These are phyloP conservation scores for Pterois miles DNA, from an alignment of 2,797 vertebrate genomes.

Conservation along the genomic window DNA sequence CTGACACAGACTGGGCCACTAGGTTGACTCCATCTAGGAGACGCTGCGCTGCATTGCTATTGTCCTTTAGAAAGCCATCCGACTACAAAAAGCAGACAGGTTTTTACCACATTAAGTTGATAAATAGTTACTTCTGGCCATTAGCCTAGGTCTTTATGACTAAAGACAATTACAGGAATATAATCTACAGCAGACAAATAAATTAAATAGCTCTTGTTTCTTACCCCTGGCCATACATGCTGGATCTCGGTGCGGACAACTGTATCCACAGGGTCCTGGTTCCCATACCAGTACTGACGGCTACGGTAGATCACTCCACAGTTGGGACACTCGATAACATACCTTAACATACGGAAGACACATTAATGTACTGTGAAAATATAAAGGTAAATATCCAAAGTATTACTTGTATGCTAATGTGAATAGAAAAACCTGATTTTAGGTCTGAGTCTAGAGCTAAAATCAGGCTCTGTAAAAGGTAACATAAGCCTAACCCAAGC, in stretches of 20 bases:
- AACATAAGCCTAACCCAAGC: constrained; percentile 33
- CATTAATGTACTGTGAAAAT: constrained; percentile 1
- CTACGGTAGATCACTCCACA: constrained; percentile 87
- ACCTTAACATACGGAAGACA: constrained; percentile 51
- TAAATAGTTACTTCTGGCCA: background rate
- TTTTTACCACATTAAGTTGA: background rate
- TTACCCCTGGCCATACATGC: constrained; percentile 97
- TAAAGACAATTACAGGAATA: background rate
- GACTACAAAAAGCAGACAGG: constrained; percentile 79
- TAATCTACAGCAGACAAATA: constrained; percentile 3
- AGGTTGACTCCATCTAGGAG: constrained; percentile 97
- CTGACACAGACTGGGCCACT: constrained; percentile 98
- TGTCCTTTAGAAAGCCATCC: constrained; percentile 96
- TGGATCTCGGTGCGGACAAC: constrained; percentile 99
- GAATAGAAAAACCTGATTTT: background rate
- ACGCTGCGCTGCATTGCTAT: constrained; percentile 97
- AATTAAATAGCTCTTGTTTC: constrained; percentile 37
- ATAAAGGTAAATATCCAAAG: background rate
- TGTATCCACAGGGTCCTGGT: constrained; percentile 93
- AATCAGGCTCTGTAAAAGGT: constrained; percentile 27
- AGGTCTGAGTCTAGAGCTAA: constrained; percentile 24
- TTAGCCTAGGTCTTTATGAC: background rate
- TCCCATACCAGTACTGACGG: constrained; percentile 81
- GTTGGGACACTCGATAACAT: constrained; percentile 80
- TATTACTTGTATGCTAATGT: background rate